Base-by-base conservation (phyloP, 1,140 invertebrate genomes). In the Drosophila watanabei region DNA sequence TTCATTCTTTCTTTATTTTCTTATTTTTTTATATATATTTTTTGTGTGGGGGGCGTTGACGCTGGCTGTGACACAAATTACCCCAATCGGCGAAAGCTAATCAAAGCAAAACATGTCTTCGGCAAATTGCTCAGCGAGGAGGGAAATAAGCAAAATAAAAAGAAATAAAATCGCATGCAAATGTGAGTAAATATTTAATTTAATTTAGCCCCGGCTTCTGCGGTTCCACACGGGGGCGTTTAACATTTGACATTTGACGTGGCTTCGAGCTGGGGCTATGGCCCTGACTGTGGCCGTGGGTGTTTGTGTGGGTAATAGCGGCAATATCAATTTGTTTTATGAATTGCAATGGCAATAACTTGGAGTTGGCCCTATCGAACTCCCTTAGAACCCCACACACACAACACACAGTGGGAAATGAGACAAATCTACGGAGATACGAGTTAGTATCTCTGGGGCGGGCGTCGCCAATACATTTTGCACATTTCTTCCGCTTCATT, bases 321-420 rank as follows among this genome's bases (percentile, higher is more conserved):
- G 87, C 86, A 82, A 90, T 90, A 90, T 90, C 86, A 90, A 90
- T 90, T 90, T 90, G 87, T 91, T 90, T 90, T 90, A 90, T 90
- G 86, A 90, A 90, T 90, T 90, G 86, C 86, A 90, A 71, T 86
- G 82, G 56, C 82, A 90, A 89, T 89, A 89, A 82, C 86, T 90
- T 82, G 79, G 75, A 86, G 86, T 73, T 86, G 59, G 39, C 64
- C 16, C 48, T 46, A 61, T n/a, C 63, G 20, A 37, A 20, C 52
- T 35, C 33, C 28, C 64, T 39, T 14, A 33, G 5, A n/a, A n/a
- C 11, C 30, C 18, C 16, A 5, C 59, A 35, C n/a, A 24, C 24
- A 24, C 24, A 24, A 37, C 66, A 37, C 56, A 43, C 30, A 78
- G 46, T n/a, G 54, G 7, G 33, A 35, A 11, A 39, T 1, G 37